Base-by-base conservation (phyloP, 2,888 invertebrate genomes). In the Urechis unicinctus region DNA sequence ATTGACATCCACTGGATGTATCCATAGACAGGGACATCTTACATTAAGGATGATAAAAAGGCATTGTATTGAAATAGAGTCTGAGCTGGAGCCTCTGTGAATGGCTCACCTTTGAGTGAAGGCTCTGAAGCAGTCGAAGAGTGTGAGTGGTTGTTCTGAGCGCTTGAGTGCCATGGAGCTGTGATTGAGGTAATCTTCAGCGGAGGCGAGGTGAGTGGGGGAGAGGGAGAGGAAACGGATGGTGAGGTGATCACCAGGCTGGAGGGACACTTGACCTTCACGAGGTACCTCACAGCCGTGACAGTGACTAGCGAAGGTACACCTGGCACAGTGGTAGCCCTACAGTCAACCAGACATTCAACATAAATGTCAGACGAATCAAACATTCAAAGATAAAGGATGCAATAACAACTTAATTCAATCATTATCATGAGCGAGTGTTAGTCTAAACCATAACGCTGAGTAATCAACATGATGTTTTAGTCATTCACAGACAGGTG, bases 71-170 rank as follows among this genome's bases (percentile, higher is more conserved):
- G n/a, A n/a, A n/a, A n/a, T n/a, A n/a, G n/a, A n/a, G n/a, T n/a
- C n/a, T n/a, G n/a, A n/a, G n/a, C n/a, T n/a, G n/a, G n/a, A n/a
- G n/a, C n/a, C n/a, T n/a, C n/a, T n/a, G n/a, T n/a, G n/a, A n/a
- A n/a, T n/a, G n/a, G n/a, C 53, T n/a, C 62, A 78, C 79, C 78
- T 75, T 63, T 77, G 82, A 68, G 83, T 83, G 74, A 85, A 85
- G 59, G 84, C 84, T 64, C 81, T 79, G 55, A 85, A 79, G 69
- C 85, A 85, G 67, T 85, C 84, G 64, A 83, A 80, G 17, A 85
- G 77, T n/a, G 82, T 81, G 31, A 84, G 74, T 1, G 82, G 81
- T 62, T 81, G 79, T 58, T 79, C 77, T n/a, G 79, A 78, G 53
- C 82, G 74, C 59, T 78, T 74, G 52, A 76, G 76, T 52, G 77